Conservation (phyloP, 2,113 vertebrate genomes). For the Mormyrus iriodes region DNA sequence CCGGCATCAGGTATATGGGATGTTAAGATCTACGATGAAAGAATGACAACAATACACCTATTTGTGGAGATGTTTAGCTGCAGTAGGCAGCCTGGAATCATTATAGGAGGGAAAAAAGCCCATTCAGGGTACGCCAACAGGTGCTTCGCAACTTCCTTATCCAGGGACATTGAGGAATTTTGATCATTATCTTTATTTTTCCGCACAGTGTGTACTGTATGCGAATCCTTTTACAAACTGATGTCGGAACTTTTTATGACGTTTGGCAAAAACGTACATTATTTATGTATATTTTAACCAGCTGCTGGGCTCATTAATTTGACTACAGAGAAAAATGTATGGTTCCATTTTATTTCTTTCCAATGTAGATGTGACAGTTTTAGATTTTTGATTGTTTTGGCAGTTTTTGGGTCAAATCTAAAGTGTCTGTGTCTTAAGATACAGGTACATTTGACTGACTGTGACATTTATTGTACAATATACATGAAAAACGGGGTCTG, state of each 20-base stretch:
- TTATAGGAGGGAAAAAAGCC: not conserved
- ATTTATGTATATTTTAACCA: not conserved
- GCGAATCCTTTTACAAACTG: not conserved
- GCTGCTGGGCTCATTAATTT: not conserved
- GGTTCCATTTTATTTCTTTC: not conserved
- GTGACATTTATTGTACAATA: not conserved
- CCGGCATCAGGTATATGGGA: not conserved
- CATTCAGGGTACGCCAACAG: not conserved
- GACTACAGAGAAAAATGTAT: not conserved
- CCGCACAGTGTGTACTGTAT: not conserved
- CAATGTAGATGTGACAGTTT: not conserved
- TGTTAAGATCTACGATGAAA: not conserved
- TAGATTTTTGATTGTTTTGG: not conserved
- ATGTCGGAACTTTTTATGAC: not conserved
- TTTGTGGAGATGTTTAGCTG: not conserved
- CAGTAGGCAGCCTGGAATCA: not conserved
- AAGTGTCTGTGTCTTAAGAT: not conserved
- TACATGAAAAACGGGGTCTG: not conserved
- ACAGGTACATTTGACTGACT: not conserved
- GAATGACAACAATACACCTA: not conserved
- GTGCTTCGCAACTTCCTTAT: not conserved
- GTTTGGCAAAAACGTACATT: not conserved
- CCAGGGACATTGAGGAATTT: not conserved
- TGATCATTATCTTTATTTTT: not conserved
- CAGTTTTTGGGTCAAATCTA: not conserved